Evolutionary conservation across 53 echinoderm and acorn worm species (phyloP), one percentile per base, ranked within the genome.

Genomic region (Stichopus horrens): DNA sequence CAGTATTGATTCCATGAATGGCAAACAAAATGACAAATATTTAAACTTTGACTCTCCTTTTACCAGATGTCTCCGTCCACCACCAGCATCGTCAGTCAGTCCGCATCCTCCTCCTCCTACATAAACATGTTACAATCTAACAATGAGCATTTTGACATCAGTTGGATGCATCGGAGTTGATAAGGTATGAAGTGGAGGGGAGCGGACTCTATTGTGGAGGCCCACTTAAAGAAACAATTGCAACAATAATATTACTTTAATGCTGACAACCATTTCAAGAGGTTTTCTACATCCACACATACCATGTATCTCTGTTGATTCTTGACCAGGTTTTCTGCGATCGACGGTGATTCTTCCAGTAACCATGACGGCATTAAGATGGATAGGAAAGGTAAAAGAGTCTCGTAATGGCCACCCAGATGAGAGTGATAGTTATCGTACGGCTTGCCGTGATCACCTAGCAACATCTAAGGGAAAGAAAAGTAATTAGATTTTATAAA

Each of bases 391-490:
- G 99, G 99, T 8, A 96, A 90, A 20, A 96, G 83, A 18, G 99
- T 93, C 86, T 99, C 99, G 76, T 99, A 99, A 88, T 94, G 89
- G 14, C 99, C 94, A 13, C 96, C 94, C 19, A 99, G 90, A 86
- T 98, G 89, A 5, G 96, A 93, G 4, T 92, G 89, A 54, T 99
- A 86, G 56, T 83, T 87, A 21, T 91, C 90, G 21, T 93, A 96
- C 14, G 99, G 96, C 20, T 99, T 99, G 55, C 99, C 99, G 22
- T 99, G 99, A 74, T 99, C 99, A 52, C 99, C 99, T 54, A 99
- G 68, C 10, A 99, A 14, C 54, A 97, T 88, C 97, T 97, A 83
- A 14, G 80, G 8, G 14, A 76, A 73, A 88, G 71, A 71, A 7
- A 4, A 2, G 2, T 37, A 37, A 37, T 37, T 37, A 37, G 37